A percentile compares a stretch with the other conserved stretches of the same genome.
Evolutionary conservation across 1,140 invertebrate species (phyloP).

Genomic region (Halyomorpha halys): DNA sequence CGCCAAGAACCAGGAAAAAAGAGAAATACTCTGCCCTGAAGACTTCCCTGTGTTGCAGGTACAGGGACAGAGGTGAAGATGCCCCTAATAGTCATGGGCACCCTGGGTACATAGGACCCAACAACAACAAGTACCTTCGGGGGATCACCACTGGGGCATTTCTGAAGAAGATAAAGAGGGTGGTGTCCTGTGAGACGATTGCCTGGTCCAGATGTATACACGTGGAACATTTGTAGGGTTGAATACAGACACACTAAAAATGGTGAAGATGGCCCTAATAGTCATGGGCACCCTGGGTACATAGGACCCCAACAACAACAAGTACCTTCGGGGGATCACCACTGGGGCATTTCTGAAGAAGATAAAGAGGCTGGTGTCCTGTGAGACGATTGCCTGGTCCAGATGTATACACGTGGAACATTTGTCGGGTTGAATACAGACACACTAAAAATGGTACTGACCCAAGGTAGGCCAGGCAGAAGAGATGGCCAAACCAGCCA

Average conservation of each 20-base stretch:
- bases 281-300: background rate
- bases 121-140: background rate
- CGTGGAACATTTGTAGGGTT: constrained; percentile 20
- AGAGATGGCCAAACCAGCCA: background rate
- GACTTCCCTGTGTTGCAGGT: background rate
- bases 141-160: background rate
- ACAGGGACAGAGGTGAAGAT: background rate
- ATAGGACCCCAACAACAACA: constrained; percentile 3
- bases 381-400: constrained; percentile 31
- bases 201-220: constrained; percentile 32
- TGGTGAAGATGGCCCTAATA: background rate
- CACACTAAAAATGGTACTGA: background rate
- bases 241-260: background rate
- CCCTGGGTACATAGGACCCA: constrained; percentile 12
- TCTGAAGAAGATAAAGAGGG: constrained; percentile 27
- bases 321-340: background rate
- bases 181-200: constrained; percentile 31
- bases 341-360: background rate
- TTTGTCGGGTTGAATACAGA: no score
- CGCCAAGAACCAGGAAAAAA: constrained; percentile 27
- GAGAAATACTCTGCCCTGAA: constrained; percentile 29
- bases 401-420: constrained; percentile 31
- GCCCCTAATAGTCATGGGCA: background rate
- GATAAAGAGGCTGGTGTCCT: constrained; percentile 31
- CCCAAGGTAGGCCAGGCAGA: background rate